phyloP scores from a whole-genome alignment of 1,140 invertebrate species.

The Hylyphantes graminicola region DNA sequence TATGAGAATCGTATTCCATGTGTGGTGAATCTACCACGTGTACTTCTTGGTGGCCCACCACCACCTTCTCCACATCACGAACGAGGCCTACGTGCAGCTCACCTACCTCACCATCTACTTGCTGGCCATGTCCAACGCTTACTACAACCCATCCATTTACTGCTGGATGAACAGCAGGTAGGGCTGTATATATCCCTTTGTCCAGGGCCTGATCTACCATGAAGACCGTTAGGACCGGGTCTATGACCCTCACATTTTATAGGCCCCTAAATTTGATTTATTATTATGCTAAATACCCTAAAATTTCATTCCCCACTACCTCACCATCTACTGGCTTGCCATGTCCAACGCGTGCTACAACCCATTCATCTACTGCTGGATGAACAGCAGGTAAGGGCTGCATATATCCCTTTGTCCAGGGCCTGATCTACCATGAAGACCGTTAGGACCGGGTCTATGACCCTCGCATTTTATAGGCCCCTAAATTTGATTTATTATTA shows the following conservation, averaged over 20 bases:
- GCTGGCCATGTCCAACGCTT: slow-evolving; percentile 95
- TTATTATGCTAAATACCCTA: too few species aligned
- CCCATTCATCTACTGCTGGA: slow-evolving; percentile 95
- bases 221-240: too few species aligned
- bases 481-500: too few species aligned
- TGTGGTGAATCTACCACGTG: slow-evolving; percentile 86
- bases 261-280: too few species aligned
- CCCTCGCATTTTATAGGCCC: too few species aligned
- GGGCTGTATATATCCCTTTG: too few species aligned
- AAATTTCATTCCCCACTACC: slow-evolving; percentile 76
- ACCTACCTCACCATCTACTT: slow-evolving; percentile 90
- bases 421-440: too few species aligned
- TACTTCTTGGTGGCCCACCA: slow-evolving; percentile 90
- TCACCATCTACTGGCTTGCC: slow-evolving; percentile 91
- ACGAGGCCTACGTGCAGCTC: slow-evolving; percentile 83
- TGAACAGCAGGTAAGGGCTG: slow-evolving; percentile 89
- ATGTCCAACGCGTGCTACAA: slow-evolving; percentile 98
- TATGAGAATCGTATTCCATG: too few species aligned
- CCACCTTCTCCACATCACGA: slow-evolving; percentile 81
- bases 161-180: slow-evolving; percentile 96
- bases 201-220: too few species aligned
- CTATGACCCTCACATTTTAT: too few species aligned
- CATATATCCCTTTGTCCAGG: too few species aligned
- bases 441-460: too few species aligned
- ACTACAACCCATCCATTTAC: slow-evolving; percentile 96